These are phyloP conservation scores for Lontra canadensis DNA, from an alignment of 2,113 vertebrate species.

Conservation along the genomic window DNA sequence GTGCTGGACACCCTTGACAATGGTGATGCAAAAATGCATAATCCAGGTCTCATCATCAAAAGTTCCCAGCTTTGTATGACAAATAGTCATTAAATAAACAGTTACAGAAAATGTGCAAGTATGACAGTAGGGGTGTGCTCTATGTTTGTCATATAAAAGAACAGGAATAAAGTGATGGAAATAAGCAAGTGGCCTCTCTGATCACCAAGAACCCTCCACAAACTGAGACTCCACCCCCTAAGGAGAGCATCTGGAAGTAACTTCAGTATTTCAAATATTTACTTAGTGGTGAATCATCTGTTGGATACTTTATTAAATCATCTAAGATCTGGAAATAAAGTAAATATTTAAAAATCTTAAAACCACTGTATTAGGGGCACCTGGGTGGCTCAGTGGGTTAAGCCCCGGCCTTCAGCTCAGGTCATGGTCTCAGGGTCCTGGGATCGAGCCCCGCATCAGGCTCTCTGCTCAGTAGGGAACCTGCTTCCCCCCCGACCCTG, in stretches of 20 bases:
- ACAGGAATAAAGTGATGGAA: not conserved
- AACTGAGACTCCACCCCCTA: not conserved
- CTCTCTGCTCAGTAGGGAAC: too few relatives aligned
- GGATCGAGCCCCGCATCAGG: too few relatives aligned
- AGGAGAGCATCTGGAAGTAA: not conserved
- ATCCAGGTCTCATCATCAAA: not conserved
- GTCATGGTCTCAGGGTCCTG: too few relatives aligned
- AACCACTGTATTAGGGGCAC: not conserved
- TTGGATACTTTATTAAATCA: constrained; percentile 2
- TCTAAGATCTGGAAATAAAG: not conserved
- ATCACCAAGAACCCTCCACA: not conserved
- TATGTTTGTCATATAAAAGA: not conserved
- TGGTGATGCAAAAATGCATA: not conserved
- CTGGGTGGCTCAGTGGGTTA: too few relatives aligned
- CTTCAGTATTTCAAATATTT: not conserved
- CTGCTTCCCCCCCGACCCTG: too few relatives aligned
- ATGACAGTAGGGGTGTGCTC: not conserved
- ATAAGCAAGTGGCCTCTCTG: not conserved
- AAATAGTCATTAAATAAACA: not conserved
- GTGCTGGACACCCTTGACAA: not conserved
- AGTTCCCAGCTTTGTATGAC: not conserved
- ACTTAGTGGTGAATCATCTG: not conserved
- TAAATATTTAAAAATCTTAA: not conserved
- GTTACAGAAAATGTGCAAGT: not conserved
- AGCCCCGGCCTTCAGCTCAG: too few relatives aligned